Evolutionary conservation across 2,113 vertebrate species (phyloP), one percentile per base, ranked within the genome.

Genomic region (Coreoperca whiteheadi): DNA sequence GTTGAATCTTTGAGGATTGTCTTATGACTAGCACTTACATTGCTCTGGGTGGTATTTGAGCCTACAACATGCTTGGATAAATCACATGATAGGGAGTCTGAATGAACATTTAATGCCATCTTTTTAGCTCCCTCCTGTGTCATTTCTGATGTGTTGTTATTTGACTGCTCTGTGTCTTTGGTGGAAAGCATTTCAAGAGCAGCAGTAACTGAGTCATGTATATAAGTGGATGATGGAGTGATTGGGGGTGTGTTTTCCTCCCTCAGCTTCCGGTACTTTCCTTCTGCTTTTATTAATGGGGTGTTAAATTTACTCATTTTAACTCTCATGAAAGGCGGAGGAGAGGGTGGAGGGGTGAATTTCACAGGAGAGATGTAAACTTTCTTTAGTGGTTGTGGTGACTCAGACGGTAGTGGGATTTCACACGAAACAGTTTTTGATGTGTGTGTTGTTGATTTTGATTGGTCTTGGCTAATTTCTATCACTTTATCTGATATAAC

Each of bases 221-320:
- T 86, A 32, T 78, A 73, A 81, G 83, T 90, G n/a, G 93, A 89
- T 37, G 91, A 59, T 60, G 92, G 92, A 86, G 83, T 92, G 53
- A 85, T 84, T 41, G 93, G 91, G 10, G 92, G 92, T 20, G 89
- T 95, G 83, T 89, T 93, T 65, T 95, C 95, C 39, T 96, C 95
- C 79, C 21, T 96, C 73, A 96, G 90, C 68, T 95, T 95, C 50
- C 95, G 93, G 67, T 94, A 97, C 81, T 96, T 98, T 92, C 96
- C 96, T 91, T 98, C 97, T 46, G 97, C 96, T 84, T 98, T 96
- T 94, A 98, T 98, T 93, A 98, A 93, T 50, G 96, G 95, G 14
- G 97, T 98, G 92, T 95, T 97, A 88, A 97, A 98, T 95, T 96
- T 97, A 87, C 94, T 96, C 56, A 86, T 75, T 51, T 96, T 96